phyloP scores from a whole-genome alignment of 2,888 invertebrate species.

The Athripsodes cinereus region DNA sequence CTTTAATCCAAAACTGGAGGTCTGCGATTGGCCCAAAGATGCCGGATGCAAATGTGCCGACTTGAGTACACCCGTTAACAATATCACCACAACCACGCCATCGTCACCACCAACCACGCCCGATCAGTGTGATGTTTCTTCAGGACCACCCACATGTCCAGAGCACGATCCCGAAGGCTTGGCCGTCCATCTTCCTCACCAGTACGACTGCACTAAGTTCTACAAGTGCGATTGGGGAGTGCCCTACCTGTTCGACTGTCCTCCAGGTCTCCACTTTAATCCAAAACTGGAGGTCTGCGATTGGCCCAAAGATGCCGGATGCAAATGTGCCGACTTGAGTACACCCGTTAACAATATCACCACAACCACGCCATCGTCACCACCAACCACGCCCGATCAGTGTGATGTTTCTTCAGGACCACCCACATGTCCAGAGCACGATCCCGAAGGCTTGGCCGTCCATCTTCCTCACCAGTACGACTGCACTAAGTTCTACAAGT shows the following conservation, averaged over 20 bases:
- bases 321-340: neutral
- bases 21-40: conserved; percentile 29
- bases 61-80: too few species aligned
- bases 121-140: neutral
- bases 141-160: conserved; percentile 19
- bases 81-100: too few species aligned
- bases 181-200: conserved; percentile 17
- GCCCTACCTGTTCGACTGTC: neutral
- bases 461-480: conserved; percentile 27
- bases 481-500: conserved; percentile 27
- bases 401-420: neutral
- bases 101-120: neutral
- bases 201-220: neutral
- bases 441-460: conserved; percentile 9
- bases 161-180: conserved; percentile 19
- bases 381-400: too few species aligned
- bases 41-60: conserved; percentile 24
- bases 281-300: neutral
- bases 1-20: conserved; percentile 27
- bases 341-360: too few species aligned
- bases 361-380: too few species aligned
- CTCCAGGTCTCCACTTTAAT: neutral
- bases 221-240: conserved; percentile 1
- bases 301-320: neutral
- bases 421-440: neutral